These are phyloP conservation scores for Poicephalus gulielmi DNA, from an alignment of 2,113 vertebrate genomes.

Conservation along the genomic window DNA sequence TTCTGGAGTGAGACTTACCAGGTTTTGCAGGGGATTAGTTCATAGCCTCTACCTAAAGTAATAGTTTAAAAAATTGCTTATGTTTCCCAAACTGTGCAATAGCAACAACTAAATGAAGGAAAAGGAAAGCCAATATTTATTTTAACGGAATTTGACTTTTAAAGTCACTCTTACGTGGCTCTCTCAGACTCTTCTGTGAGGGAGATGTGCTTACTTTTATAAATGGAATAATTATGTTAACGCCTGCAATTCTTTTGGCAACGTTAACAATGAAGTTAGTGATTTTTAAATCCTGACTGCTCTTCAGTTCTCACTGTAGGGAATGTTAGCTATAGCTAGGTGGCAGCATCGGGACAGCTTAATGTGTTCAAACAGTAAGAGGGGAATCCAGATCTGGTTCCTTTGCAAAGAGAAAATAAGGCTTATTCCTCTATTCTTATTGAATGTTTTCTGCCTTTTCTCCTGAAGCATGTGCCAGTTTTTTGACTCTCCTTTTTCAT, in stretches of 20 bases:
- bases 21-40: background rate
- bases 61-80: background rate
- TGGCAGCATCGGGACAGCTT: slow-evolving; percentile 28
- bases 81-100: background rate
- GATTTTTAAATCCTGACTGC: background rate
- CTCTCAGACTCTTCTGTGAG: background rate
- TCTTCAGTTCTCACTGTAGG: background rate
- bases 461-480: background rate
- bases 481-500: slow-evolving; percentile 23
- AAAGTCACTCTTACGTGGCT: background rate
- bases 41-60: background rate
- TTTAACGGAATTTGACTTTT: background rate
- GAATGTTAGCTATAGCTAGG: background rate
- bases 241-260: background rate
- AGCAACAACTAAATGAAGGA: background rate
- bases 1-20: background rate
- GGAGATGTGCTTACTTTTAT: background rate
- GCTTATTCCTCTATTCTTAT: slow-evolving; percentile 18
- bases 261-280: background rate
- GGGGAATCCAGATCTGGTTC: background rate
- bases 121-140: background rate
- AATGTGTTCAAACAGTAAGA: background rate
- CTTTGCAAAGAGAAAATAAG: background rate
- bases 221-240: background rate
- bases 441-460: background rate